These are phyloP conservation scores for Pteropus alecto DNA, from an alignment of 2,113 vertebrate species.

Conservation along the genomic window DNA sequence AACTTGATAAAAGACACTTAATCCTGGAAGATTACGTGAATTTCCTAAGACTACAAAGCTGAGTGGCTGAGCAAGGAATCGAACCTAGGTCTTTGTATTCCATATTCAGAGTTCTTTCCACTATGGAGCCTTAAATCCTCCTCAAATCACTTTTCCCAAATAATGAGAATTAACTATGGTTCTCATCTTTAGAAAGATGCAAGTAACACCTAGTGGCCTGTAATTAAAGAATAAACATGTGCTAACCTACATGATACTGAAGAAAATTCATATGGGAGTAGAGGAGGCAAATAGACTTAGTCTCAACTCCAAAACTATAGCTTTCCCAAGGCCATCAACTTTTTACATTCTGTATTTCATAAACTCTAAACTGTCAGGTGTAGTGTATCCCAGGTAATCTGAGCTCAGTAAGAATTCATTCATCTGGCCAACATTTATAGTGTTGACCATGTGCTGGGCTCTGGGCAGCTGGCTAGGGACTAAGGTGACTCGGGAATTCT, in stretches of 20 bases:
- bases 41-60: not conserved
- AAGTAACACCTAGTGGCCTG: not conserved
- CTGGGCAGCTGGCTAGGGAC: not conserved
- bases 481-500: not conserved
- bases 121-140: accelerated
- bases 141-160: not conserved
- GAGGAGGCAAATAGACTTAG: not conserved
- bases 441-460: not conserved
- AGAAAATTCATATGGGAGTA: not conserved
- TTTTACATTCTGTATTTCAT: not conserved
- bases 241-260: not conserved
- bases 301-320: not conserved
- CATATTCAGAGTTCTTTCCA: not conserved
- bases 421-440: not conserved
- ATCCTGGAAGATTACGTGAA: not conserved
- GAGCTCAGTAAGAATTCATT: not conserved
- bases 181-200: not conserved
- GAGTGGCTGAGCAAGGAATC: not conserved
- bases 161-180: not conserved
- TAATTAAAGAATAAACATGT: not conserved
- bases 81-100: not conserved
- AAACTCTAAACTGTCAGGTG: not conserved
- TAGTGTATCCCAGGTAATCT: not conserved
- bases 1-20: not conserved
- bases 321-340: not conserved